Evolutionary conservation across 2,888 invertebrate genomes (phyloP).

Genomic region (Dascillus cervinus): DNA sequence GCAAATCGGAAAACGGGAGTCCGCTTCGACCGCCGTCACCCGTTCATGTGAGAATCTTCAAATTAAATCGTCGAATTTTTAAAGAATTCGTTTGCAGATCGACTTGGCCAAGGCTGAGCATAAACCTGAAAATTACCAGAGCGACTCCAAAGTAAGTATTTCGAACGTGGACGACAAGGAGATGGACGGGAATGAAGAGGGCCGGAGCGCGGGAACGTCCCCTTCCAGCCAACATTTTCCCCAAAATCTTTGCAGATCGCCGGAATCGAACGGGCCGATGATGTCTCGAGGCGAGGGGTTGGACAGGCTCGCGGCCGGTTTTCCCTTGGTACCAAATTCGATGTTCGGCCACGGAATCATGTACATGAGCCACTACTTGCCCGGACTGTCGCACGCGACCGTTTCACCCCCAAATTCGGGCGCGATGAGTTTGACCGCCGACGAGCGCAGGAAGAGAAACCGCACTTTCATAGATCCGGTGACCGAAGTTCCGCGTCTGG

Average conservation of each 20-base stretch:
- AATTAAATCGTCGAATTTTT: no score
- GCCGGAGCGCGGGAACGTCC: conserved; percentile 23
- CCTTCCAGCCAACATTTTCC: conserved; percentile 26
- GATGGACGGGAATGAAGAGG: conserved; percentile 46
- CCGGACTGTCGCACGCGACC: conserved; percentile 47
- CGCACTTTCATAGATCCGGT: conserved; percentile 99
- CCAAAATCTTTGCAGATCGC: conserved; percentile 33
- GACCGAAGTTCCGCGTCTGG: conserved; percentile 89
- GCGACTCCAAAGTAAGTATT: conserved; percentile 50
- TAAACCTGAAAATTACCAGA: conserved; percentile 36
- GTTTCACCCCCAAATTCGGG: conserved; percentile 52
- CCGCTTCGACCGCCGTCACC: conserved; percentile 44
- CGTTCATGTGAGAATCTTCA: no score
- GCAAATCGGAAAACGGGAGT: conserved; percentile 45
- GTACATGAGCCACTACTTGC: conserved; percentile 87
- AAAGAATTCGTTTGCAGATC: no score
- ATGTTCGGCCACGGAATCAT: conserved; percentile 87
- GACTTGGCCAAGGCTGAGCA: no score
- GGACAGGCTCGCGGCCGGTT: conserved; percentile 46
- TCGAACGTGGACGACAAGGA: conserved; percentile 52
- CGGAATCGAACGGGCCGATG: conserved; percentile 30
- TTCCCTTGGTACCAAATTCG: conserved; percentile 77
- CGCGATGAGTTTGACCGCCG: conserved; percentile 59
- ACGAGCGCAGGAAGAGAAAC: conserved; percentile 88
- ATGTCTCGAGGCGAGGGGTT: conserved; percentile 35